phyloP scores from a whole-genome alignment of 2,888 invertebrate species.

The Tenthredo notha region DNA sequence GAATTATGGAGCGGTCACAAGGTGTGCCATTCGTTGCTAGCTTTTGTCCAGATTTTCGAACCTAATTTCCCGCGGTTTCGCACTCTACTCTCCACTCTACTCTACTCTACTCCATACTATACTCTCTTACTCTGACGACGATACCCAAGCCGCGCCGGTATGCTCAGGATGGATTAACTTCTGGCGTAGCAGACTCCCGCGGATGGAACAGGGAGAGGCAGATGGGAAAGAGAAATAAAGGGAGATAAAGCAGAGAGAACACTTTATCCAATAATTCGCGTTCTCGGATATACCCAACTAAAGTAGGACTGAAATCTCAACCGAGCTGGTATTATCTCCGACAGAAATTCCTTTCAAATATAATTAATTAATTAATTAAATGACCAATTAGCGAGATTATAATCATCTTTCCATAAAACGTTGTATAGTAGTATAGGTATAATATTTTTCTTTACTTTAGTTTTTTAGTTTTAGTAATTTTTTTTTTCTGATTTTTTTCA shows the following conservation, averaged over 20 bases:
- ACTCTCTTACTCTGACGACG: not conserved
- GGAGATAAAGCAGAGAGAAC: not conserved
- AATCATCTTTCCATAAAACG: conserved; percentile 13
- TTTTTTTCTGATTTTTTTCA: not conserved
- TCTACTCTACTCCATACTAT: too few species aligned
- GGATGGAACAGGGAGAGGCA: too few species aligned
- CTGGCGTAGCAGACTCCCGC: conserved; percentile 16
- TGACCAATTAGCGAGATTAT: conserved; percentile 49
- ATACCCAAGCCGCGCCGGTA: not conserved
- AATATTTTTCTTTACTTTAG: not conserved
- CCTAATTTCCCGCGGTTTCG: conserved; percentile 44
- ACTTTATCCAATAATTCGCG: conserved; percentile 29
- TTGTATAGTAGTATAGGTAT: not conserved
- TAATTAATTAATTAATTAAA: conserved; percentile 46
- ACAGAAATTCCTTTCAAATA: conserved; percentile 44
- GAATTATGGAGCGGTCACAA: conserved; percentile 42
- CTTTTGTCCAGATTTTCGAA: conserved; percentile 47
- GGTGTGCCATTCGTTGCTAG: conserved; percentile 46
- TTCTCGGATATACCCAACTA: conserved; percentile 10
- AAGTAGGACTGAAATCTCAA: conserved; percentile 33
- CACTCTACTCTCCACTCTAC: not conserved
- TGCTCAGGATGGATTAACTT: conserved; percentile 39
- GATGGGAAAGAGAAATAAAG: not conserved
- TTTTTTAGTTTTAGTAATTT: not conserved
- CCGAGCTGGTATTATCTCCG: not conserved